phyloP scores from a whole-genome alignment of 2,888 invertebrate species.

The Lamellibrachia satsuma region DNA sequence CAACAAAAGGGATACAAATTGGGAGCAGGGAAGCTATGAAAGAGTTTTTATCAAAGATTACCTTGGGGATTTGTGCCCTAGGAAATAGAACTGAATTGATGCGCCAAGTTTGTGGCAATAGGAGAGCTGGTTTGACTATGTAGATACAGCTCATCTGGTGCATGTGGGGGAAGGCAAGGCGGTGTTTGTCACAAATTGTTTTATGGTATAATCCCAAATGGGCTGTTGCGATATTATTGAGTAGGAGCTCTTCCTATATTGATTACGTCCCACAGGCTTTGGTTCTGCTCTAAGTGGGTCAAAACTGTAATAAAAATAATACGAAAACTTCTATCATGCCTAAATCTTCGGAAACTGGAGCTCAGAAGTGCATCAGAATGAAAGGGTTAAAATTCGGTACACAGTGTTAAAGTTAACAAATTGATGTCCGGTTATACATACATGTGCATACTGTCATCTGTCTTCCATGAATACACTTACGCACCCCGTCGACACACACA shows the following conservation, averaged over 20 bases:
- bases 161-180: not conserved
- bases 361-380: too few relatives aligned
- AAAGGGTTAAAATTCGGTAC: too few relatives aligned
- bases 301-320: not conserved
- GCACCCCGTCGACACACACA: too few relatives aligned
- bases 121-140: not conserved
- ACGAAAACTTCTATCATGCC: too few relatives aligned
- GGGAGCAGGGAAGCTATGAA: not conserved
- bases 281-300: not conserved
- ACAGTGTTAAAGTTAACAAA: too few relatives aligned
- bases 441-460: too few relatives aligned
- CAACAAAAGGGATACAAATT: not conserved
- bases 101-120: not conserved
- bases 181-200: not conserved
- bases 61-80: not conserved
- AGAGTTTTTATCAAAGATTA: not conserved
- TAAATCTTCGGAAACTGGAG: too few relatives aligned
- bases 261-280: not conserved
- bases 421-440: too few relatives aligned
- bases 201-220: conserved; percentile 4
- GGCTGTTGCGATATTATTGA: not conserved
- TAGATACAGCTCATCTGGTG: not conserved
- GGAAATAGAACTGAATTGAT: not conserved
- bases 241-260: not conserved
- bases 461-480: too few relatives aligned